Base-by-base conservation (phyloP, 2,888 invertebrate genomes). In the Athalia rosae region DNA sequence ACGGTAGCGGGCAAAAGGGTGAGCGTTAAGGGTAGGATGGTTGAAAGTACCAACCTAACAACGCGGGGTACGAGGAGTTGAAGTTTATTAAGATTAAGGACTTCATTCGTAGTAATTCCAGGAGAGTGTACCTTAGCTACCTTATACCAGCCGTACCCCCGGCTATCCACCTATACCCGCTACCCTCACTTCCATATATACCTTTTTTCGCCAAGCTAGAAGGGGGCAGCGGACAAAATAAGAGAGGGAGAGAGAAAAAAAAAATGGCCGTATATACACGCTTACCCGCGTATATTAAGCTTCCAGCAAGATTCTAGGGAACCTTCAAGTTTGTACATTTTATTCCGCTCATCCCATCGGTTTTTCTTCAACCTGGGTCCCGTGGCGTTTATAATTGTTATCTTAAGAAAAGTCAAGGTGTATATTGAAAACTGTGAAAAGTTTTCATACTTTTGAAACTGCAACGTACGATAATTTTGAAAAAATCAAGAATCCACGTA, bases 31-130 rank as follows among this genome's bases (percentile, higher is more conserved):
- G 13, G 3, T 9, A 28, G 15, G 13, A 28, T 13, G 61, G 15
- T 8, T 28, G 61, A 3, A 28, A n/a, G 13, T 61, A 61, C 61
- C 48, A 11, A 11, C 15, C 58, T 48, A 48, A 71, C 58, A 43
- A 13, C 45, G 47, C 5, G 41, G 61, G 62, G 74, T 71, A 71
- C 45, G 43, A 79, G 83, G 80, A 79, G 83, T 81, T 85, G 85
- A 87, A 88, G 88, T 89, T 89, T 89, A 89, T 89, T 88, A 88
- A 88, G 88, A 89, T 89, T 87, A 88, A 89, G 86, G 83, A 86
- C 87, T 87, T 86, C 84, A 87, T 88, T 88, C 87, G 83, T 83
- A 84, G 87, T 86, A 86, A 88, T 86, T 86, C 81, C 82, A 78
- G 78, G 76, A 76, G 77, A 53, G 61, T 48, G 48, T 48, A 59